Percentiles rank a stretch among this genome's conserved stretches.
Conservation (phyloP, 2,797 vertebrate genomes). For the Eutrigla gurnardus region DNA sequence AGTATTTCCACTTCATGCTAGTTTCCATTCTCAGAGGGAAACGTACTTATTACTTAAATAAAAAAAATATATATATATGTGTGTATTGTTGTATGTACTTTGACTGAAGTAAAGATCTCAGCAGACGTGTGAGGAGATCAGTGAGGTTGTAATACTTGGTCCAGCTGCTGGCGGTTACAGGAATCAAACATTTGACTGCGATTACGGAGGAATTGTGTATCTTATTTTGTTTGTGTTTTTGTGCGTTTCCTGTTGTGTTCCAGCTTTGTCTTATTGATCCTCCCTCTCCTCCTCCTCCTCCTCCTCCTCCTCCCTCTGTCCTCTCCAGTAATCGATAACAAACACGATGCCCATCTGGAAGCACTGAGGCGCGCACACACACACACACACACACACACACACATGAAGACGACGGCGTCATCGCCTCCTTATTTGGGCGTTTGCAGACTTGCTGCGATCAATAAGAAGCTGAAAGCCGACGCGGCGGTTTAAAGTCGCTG, state of each 20-base stretch:
- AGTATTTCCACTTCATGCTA: too few relatives aligned
- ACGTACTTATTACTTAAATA: too few relatives aligned
- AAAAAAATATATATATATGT: too few relatives aligned
- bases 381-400: neutral
- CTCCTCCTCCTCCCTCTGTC: neutral
- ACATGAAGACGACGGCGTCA: too few relatives aligned
- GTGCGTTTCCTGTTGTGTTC: slow-evolving; percentile 21
- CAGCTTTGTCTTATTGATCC: slow-evolving; percentile 25
- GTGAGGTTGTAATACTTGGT: too few relatives aligned
- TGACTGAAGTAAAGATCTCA: too few relatives aligned
- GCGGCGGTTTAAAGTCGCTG: slow-evolving; percentile 1
- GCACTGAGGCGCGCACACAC: neutral
- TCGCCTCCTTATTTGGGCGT: slow-evolving; percentile 44
- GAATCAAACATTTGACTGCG: slow-evolving; percentile 42
- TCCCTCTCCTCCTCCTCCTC: neutral
- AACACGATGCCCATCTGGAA: slow-evolving; percentile 53
- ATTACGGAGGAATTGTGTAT: slow-evolving; percentile 24
- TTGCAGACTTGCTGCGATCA: slow-evolving; percentile 26
- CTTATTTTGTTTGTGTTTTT: slow-evolving; percentile 9
- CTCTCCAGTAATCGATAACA: slow-evolving; percentile 32
- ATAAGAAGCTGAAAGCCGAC: slow-evolving; percentile 29
- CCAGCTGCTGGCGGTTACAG: slow-evolving; percentile 1
- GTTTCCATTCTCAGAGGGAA: too few relatives aligned
- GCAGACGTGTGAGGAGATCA: too few relatives aligned
- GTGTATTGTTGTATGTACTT: too few relatives aligned